These are phyloP conservation scores for Palaemon carinicauda DNA, from an alignment of 1,140 invertebrate species.

Conservation along the genomic window DNA sequence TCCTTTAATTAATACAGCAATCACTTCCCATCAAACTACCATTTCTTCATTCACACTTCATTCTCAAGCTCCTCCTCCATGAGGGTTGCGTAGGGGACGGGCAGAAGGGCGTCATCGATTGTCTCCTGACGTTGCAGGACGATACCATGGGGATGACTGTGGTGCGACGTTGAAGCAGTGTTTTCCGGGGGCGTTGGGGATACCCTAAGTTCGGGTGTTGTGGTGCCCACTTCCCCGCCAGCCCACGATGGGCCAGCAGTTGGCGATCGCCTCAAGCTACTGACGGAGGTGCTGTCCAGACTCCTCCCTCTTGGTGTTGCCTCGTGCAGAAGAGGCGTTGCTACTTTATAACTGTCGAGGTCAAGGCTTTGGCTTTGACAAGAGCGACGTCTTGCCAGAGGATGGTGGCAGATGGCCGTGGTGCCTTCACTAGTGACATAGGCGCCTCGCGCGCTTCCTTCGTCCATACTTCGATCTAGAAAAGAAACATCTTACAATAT, in stretches of 20 bases:
- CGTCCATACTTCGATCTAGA: no score
- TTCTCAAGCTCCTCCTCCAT: conserved; percentile 49
- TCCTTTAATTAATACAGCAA: no score
- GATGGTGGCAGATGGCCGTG: background rate
- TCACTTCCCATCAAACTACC: no score
- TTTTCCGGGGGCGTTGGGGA: conserved; percentile 29
- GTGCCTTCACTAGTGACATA: background rate
- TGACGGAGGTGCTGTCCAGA: conserved; percentile 40
- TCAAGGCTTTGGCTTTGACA: conserved; percentile 44
- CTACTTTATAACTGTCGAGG: conserved; percentile 24
- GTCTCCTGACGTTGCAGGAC: conserved; percentile 42
- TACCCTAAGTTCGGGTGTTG: conserved; percentile 35
- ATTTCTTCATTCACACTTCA: background rate
- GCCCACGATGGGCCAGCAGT: conserved; percentile 42
- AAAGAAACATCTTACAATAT: no score
- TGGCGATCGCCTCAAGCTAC: conserved; percentile 33
- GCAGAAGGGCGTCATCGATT: conserved; percentile 35
- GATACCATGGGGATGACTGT: conserved; percentile 19
- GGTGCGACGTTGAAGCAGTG: background rate
- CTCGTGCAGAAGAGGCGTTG: conserved; percentile 21
- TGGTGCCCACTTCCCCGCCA: conserved; percentile 15
- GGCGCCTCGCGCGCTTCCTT: no score
- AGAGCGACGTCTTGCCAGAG: conserved; percentile 21
- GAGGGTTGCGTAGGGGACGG: conserved; percentile 40
- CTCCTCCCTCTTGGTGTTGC: conserved; percentile 15